These are phyloP conservation scores for Galagoides demidoff DNA, from an alignment of 2,797 vertebrate species.

Conservation along the genomic window DNA sequence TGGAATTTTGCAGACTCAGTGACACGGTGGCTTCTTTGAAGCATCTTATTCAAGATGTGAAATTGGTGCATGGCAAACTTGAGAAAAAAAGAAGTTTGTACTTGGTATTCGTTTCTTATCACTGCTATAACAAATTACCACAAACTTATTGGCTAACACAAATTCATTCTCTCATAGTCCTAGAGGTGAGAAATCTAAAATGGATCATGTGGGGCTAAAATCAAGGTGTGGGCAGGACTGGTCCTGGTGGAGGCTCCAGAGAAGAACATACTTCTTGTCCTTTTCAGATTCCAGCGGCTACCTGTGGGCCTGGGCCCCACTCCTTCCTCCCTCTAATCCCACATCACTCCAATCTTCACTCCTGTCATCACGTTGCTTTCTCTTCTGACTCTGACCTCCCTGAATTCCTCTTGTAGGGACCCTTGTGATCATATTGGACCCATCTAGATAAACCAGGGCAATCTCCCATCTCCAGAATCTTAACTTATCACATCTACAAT, in stretches of 20 bases:
- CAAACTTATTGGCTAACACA: neutral
- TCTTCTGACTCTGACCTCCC: neutral
- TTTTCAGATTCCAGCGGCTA: neutral
- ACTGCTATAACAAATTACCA: neutral
- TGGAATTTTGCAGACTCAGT: constrained; percentile 83
- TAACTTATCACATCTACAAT: neutral
- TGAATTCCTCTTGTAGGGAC: neutral
- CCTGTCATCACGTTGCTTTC: too few species aligned
- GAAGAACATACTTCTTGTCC: neutral
- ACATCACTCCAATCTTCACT: neutral
- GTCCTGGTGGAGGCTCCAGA: too few species aligned
- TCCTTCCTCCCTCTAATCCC: neutral
- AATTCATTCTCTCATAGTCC: neutral
- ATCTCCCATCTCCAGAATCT: neutral
- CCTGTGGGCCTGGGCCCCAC: neutral
- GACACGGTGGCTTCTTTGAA: constrained; percentile 77
- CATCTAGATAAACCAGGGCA: neutral
- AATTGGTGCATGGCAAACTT: neutral
- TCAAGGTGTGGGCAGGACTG: neutral
- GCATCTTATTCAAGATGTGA: neutral
- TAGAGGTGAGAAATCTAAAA: neutral
- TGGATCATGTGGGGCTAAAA: neutral
- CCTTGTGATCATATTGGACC: neutral
- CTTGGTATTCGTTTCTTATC: neutral
- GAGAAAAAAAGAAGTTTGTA: constrained; percentile 9